Evolutionary conservation across 2,113 vertebrate species (phyloP), one percentile per base, ranked within the genome.

Genomic region (Ceyx melanurus): DNA sequence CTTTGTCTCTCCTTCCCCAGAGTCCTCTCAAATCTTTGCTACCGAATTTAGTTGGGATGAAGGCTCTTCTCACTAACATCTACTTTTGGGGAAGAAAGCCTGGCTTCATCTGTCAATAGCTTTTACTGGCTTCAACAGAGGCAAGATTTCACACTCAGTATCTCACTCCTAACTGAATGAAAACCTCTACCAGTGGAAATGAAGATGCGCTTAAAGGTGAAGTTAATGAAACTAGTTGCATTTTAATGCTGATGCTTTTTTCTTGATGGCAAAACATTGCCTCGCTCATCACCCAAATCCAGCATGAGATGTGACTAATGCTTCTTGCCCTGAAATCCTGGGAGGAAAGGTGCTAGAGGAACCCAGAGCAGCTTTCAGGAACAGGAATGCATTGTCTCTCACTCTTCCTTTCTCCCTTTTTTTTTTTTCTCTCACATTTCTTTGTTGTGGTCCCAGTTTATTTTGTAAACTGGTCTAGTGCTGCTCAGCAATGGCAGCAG

Each of bases 261-360:
- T 65, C n/a, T 53, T n/a, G 12, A 33, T 45, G 26, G 48, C 21
- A 86, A 62, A 65, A 58, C 15, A 64, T 68, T 87, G 84, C 66
- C 45, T 86, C 62, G 10, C 50, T 74, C 21, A 4, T 33, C 42
- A 66, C 72, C 45, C 61, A 66, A 28, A 64, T 29, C 60, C 37
- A n/a, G 77, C 56, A 17, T 2, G 42, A 93, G 60, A 65, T 68
- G 40, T 64, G 81, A 84, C 77, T 78, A 90, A 86, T 60, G 72
- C 68, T 71, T 43, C 48, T 29, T 84, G 82, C 80, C 57, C 86
- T 81, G 65, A 60, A 77, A 81, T 5, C 21, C 61, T 25, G 57
- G n/a, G 48, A 91, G 65, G 40, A 86, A 88, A 89, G 89, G 81
- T 92, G 65, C 79, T 29, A 71, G 6, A 46, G 78, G 79, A 90